Conservation (phyloP, 2,797 vertebrate genomes). For the Hyperoplus immaculatus region DNA sequence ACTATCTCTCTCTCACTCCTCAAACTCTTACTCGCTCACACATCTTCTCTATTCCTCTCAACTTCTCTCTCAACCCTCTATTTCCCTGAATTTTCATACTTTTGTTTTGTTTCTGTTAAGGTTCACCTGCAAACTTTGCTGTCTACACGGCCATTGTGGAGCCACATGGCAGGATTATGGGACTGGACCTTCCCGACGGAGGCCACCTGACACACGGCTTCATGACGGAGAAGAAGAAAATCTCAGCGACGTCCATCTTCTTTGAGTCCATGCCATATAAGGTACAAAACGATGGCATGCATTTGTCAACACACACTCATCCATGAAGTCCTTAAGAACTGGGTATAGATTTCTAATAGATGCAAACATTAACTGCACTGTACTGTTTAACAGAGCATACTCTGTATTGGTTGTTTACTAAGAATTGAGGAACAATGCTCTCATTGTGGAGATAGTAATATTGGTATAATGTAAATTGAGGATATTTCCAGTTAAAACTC, state of each 20-base stretch:
- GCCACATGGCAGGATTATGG: slow-evolving; percentile 98
- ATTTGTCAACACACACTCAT: background rate
- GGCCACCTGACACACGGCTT: slow-evolving; percentile 98
- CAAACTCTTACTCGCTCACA: background rate
- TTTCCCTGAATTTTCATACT: fast-evolving
- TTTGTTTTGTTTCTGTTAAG: slow-evolving; percentile 71
- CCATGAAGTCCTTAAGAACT: background rate
- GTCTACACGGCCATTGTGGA: slow-evolving; percentile 95
- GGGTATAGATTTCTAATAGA: background rate
- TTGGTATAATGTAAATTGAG: too few species aligned
- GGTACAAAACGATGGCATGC: slow-evolving; percentile 76
- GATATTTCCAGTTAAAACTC: too few species aligned
- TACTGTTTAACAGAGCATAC: too few species aligned
- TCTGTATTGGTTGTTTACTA: too few species aligned
- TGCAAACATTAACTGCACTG: background rate
- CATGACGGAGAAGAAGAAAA: slow-evolving; percentile 98
- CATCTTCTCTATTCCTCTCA: background rate
- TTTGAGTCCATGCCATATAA: slow-evolving; percentile 99
- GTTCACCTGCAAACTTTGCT: slow-evolving; percentile 96
- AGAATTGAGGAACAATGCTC: too few species aligned
- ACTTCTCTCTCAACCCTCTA: background rate
- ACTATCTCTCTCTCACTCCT: background rate
- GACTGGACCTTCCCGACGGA: slow-evolving; percentile 96
- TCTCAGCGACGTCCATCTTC: slow-evolving; percentile 97
- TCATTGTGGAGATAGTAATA: too few species aligned